These are phyloP conservation scores for Hydrotaea cyrtoneurina DNA, from an alignment of 2,888 invertebrate species.

Conservation along the genomic window DNA sequence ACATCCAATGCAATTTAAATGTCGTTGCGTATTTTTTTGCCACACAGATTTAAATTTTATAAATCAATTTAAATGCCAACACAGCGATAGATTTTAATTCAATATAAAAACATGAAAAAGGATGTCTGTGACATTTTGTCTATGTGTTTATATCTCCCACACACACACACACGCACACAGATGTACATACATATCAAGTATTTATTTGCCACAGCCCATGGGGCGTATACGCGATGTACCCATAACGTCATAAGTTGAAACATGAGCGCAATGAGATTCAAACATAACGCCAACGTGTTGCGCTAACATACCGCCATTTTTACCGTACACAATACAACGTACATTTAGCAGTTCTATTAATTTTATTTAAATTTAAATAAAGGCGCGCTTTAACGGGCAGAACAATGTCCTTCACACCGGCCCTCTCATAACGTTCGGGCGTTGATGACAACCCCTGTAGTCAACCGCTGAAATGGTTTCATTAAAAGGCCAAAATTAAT, in stretches of 20 bases:
- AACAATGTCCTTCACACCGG: no score
- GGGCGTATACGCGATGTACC: background rate
- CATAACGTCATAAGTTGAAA: constrained; percentile 33
- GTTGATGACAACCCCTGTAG: background rate
- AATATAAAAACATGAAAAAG: constrained; percentile 21
- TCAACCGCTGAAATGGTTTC: constrained; percentile 14
- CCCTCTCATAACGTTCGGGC: no score
- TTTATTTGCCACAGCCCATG: background rate
- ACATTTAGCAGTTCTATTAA: constrained; percentile 23
- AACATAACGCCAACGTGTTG: background rate
- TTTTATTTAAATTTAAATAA: constrained; percentile 24
- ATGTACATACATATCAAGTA: background rate
- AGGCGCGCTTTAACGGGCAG: no score
- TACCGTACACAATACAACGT: background rate
- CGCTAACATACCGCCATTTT: background rate
- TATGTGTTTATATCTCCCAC: background rate
- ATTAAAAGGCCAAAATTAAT: constrained; percentile 41
- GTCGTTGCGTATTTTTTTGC: no score
- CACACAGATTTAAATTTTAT: background rate
- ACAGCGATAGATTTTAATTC: background rate
- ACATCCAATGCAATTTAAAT: no score
- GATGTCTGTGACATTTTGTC: constrained; percentile 7
- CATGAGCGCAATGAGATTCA: constrained; percentile 19
- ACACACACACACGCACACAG: no score
- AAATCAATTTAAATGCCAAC: background rate